Evolutionary conservation across 2,113 vertebrate species (phyloP).

Genomic region (Neodontobutis hainanensis): DNA sequence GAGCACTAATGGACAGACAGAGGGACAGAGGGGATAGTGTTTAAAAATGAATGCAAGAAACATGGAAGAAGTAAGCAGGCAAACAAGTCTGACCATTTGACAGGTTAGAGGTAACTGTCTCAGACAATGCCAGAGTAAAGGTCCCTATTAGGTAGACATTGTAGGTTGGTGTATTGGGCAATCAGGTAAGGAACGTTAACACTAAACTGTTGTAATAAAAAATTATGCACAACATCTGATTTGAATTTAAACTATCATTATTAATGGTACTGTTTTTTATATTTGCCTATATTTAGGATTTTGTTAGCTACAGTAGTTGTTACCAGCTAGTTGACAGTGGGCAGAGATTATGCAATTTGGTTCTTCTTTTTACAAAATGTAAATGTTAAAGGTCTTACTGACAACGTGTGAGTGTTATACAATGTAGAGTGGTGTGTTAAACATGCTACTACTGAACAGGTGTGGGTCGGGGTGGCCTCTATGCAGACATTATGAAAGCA

Average conservation of each 20-base stretch:
- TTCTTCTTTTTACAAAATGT: too few species aligned
- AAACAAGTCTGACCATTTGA: conserved; percentile 69
- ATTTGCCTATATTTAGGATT: too few species aligned
- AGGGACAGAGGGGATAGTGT: conserved; percentile 61
- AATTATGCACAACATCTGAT: background rate
- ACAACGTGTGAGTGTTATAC: background rate
- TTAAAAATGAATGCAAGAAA: conserved; percentile 79
- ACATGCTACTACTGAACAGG: conserved; percentile 38
- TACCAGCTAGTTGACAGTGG: too few species aligned
- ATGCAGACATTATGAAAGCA: conserved; percentile 40
- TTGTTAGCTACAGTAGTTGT: background rate
- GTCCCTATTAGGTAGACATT: background rate
- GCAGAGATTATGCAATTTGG: too few species aligned
- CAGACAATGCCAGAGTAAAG: background rate
- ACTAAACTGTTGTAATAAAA: too few species aligned
- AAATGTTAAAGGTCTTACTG: background rate
- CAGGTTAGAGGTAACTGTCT: conserved; percentile 27
- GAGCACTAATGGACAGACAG: conserved; percentile 68
- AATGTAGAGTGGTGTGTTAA: conserved; percentile 8
- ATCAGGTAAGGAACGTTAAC: too few species aligned
- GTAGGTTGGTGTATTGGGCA: background rate
- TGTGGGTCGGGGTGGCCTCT: conserved; percentile 24
- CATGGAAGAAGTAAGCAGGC: conserved; percentile 71
- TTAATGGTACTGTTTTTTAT: too few species aligned
- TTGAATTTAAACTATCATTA: too few species aligned